A percentile compares a stretch with the other conserved stretches of the same genome.
phyloP scores from a whole-genome alignment of 2,113 vertebrate species.

The Hylia prasina region DNA sequence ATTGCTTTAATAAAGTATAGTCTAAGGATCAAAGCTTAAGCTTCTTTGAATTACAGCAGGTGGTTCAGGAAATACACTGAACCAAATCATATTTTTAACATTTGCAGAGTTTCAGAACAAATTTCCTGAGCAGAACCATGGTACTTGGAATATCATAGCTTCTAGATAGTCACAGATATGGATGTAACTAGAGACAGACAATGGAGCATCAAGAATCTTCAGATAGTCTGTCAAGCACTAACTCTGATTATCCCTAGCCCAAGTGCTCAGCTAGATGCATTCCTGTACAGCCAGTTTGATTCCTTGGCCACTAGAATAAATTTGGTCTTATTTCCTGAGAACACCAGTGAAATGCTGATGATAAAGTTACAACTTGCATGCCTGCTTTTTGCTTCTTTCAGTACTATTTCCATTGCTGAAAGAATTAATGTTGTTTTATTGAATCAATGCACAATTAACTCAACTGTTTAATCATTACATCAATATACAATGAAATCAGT shows the following conservation, averaged over 20 bases:
- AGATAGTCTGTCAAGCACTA: background rate
- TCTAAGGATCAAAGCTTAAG: background rate
- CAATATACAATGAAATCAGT: background rate
- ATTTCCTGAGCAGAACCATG: background rate
- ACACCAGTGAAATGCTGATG: background rate
- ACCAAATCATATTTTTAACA: background rate
- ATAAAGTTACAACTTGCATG: background rate
- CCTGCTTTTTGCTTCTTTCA: background rate
- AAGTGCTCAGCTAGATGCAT: background rate
- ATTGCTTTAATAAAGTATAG: slow-evolving; percentile 52
- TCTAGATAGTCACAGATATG: background rate
- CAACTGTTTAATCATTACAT: background rate
- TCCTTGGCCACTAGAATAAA: background rate
- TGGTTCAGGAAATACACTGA: slow-evolving; percentile 5
- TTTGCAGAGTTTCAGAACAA: background rate
- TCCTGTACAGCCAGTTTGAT: background rate
- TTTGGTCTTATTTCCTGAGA: background rate
- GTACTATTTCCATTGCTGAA: background rate
- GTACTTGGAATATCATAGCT: background rate
- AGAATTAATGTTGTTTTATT: background rate
- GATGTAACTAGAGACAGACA: background rate
- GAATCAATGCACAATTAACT: background rate
- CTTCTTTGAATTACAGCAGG: slow-evolving; percentile 5
- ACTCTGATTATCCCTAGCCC: background rate
- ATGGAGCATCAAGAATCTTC: background rate